A percentile compares a stretch with the other conserved stretches of the same genome.
phyloP scores from a whole-genome alignment of 2,888 invertebrate species.

The Ectemnius continuus region DNA sequence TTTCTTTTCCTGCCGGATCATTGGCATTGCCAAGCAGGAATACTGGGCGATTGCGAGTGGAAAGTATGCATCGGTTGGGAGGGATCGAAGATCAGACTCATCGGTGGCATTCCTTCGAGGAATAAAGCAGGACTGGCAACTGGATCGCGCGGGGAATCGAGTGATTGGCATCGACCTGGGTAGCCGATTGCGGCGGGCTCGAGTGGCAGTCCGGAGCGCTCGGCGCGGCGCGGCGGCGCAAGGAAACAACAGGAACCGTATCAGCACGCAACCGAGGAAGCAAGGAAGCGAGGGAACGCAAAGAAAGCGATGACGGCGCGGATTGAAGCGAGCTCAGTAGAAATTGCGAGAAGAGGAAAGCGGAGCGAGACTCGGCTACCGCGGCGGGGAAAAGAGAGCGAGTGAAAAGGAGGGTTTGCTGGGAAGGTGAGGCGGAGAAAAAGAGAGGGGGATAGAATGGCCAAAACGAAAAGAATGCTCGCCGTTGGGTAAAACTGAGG shows the following conservation, averaged over 20 bases:
- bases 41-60: too few relatives aligned
- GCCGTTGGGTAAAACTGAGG: constrained; percentile 62
- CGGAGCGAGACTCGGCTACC: constrained; percentile 11
- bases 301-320: constrained; percentile 6
- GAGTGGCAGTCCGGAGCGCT: constrained; percentile 35
- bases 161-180: constrained; percentile 20
- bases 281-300: not conserved
- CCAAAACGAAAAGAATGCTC: constrained; percentile 68
- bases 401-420: not conserved
- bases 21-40: too few relatives aligned
- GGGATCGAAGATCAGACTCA: constrained; percentile 24
- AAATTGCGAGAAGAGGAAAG: constrained; percentile 19
- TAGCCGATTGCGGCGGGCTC: constrained; percentile 20
- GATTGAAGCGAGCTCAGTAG: constrained; percentile 2
- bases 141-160: constrained; percentile 36
- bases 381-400: constrained; percentile 4
- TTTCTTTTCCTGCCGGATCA: too few relatives aligned
- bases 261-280: not conserved
- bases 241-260: not conserved
- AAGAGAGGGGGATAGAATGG: constrained; percentile 24
- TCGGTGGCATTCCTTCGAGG: constrained; percentile 31
- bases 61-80: too few relatives aligned
- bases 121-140: constrained; percentile 37
- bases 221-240: not conserved
- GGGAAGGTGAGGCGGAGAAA: not conserved